phyloP scores from a whole-genome alignment of 2,113 vertebrate species.

The Phaetusa simplex region DNA sequence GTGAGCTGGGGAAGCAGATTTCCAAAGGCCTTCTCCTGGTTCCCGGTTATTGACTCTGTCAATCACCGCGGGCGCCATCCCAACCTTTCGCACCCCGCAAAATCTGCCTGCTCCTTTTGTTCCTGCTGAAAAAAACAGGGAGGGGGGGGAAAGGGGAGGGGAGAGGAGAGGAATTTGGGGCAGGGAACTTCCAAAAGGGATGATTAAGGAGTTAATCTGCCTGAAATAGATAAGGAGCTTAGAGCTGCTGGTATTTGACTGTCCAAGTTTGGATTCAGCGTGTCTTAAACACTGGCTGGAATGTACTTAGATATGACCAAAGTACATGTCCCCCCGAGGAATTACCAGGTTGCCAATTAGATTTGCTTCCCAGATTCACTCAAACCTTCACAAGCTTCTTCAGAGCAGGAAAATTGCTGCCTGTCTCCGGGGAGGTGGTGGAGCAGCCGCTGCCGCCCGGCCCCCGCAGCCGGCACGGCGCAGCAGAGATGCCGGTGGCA shows the following conservation, averaged over 20 bases:
- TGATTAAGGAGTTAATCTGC: conserved; percentile 57
- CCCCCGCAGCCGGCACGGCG: background rate
- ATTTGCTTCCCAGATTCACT: conserved; percentile 73
- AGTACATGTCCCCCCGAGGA: conserved; percentile 50
- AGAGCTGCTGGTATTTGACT: conserved; percentile 65
- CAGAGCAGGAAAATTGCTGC: conserved; percentile 69
- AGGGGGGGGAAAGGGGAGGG: background rate
- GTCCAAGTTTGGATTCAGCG: conserved; percentile 51
- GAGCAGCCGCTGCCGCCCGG: conserved; percentile 2
- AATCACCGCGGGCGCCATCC: background rate
- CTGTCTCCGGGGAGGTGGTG: background rate
- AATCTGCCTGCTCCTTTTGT: conserved; percentile 23
- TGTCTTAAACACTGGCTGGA: conserved; percentile 68
- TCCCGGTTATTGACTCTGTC: conserved; percentile 30
- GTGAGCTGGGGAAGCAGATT: conserved; percentile 10
- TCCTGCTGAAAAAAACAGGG: background rate
- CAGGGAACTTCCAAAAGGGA: conserved; percentile 62
- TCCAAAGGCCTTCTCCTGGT: background rate
- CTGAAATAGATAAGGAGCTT: conserved; percentile 62
- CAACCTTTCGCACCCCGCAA: background rate
- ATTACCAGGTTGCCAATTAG: conserved; percentile 73
- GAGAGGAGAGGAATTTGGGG: conserved; percentile 8
- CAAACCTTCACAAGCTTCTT: conserved; percentile 68
- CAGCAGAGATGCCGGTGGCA: background rate
- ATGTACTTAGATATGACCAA: conserved; percentile 55